Evolutionary conservation across 2,888 invertebrate species (phyloP), one percentile per base, ranked within the genome.

Genomic region (Drosophila rubida): DNA sequence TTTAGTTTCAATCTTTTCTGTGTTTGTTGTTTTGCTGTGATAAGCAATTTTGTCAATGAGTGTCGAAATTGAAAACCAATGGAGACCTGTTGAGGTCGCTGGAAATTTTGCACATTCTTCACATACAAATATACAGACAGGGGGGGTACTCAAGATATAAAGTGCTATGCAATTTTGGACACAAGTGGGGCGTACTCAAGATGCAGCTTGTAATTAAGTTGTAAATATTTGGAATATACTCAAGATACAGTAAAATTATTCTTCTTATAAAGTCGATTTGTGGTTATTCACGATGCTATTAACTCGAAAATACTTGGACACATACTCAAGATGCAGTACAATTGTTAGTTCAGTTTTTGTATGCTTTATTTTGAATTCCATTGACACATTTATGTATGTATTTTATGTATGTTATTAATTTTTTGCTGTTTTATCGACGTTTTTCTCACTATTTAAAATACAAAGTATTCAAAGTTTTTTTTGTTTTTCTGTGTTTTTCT

Each of bases 331-430:
- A 19, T 6, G 25, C 25, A 25, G 11, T 32, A 16, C 6, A 7
- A 54, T 32, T 35, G 27, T 32, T 32, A 32, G 32, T 32, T 32
- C n/a, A 41, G 14, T 62, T 61, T 69, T 61, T 75, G 46, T 70
- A 78, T 80, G 79, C 83, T 89, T 87, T 87, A 81, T 89, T 75
- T 75, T 86, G 71, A 85, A 75, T 88, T 88, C 80, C 81, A 84
- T 87, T 89, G 82, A 87, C 88, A 87, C 89, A 89, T 86, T 88
- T 88, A 87, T 77, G 67, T 79, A 76, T 88, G 80, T 75, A 66
- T 54, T 30, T 42, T 53, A 42, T 53, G 44, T 83, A 73, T 79
- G 58, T 72, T 50, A 59, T 71, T 76, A 62, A 65, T 45, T 74
- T 59, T 57, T 23, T 55, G 46, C 32, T 11, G 22, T 30, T 62